A percentile compares a stretch with the other conserved stretches of the same genome.
These are phyloP conservation scores for Prietella phreatophila DNA, from an alignment of 2,113 vertebrate species.

Conservation along the genomic window DNA sequence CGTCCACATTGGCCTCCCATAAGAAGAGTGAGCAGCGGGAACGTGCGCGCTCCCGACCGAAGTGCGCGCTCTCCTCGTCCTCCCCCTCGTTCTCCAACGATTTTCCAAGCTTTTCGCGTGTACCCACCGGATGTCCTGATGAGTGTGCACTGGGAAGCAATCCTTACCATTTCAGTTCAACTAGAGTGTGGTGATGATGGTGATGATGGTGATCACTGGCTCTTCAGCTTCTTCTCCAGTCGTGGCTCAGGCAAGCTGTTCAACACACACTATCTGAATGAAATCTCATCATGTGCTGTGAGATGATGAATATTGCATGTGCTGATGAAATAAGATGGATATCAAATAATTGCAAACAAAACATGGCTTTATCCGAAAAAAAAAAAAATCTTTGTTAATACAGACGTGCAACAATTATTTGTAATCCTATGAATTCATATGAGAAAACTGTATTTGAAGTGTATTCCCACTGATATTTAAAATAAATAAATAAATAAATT, in stretches of 20 bases:
- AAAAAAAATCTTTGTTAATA: no score
- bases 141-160: neutral
- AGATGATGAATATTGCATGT: neutral
- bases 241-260: neutral
- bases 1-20: neutral
- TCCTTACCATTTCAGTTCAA: neutral
- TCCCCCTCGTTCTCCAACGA: neutral
- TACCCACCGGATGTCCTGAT: neutral
- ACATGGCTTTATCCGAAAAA: no score
- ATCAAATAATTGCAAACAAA: no score
- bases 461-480: no score
- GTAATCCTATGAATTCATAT: no score
- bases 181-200: neutral
- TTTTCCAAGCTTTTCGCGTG: neutral
- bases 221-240: neutral
- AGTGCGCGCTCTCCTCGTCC: neutral
- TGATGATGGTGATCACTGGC: neutral
- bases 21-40: no score
- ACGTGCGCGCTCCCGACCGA: neutral
- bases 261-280: neutral
- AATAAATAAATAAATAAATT: no score
- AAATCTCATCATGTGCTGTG: neutral
- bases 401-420: no score
- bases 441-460: no score
- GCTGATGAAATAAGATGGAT: neutral